Percentiles rank a stretch among this genome's conserved stretches.
Conservation (phyloP, 1,140 invertebrate genomes). For the Drosophila murphyi region DNA sequence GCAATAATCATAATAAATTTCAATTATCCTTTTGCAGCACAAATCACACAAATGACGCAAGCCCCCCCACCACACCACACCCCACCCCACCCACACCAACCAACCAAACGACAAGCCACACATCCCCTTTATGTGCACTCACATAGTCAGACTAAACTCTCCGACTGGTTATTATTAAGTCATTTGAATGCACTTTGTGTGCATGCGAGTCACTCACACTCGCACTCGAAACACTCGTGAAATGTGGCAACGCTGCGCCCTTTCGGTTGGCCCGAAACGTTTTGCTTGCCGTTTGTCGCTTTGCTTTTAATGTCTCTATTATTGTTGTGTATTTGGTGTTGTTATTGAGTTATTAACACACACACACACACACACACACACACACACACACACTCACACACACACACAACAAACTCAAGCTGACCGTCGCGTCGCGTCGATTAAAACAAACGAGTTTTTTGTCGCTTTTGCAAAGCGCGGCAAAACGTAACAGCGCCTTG, state of each 20-base stretch:
- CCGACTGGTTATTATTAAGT: constrained; percentile 75
- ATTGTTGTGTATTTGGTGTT: constrained; percentile 77
- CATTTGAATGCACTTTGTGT: constrained; percentile 80
- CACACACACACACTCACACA: constrained; percentile 8
- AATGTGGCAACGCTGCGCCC: constrained; percentile 51
- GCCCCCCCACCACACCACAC: neutral
- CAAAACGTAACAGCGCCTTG: constrained; percentile 66
- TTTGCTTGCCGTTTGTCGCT: constrained; percentile 63
- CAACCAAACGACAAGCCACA: neutral
- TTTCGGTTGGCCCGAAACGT: constrained; percentile 30
- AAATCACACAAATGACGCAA: constrained; percentile 27
- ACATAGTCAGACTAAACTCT: constrained; percentile 13
- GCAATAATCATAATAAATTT: constrained; percentile 84
- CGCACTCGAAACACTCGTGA: constrained; percentile 24
- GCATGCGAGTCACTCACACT: constrained; percentile 33
- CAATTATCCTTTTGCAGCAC: constrained; percentile 76
- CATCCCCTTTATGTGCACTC: constrained; percentile 45
- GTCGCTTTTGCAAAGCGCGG: constrained; percentile 29
- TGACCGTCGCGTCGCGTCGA: constrained; percentile 46
- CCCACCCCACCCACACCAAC: neutral
- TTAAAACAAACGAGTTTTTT: constrained; percentile 73
- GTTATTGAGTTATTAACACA: constrained; percentile 79
- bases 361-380: constrained; percentile 42
- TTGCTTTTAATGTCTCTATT: constrained; percentile 78
- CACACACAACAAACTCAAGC: constrained; percentile 10